A percentile compares a stretch with the other conserved stretches of the same genome.
phyloP scores from a whole-genome alignment of 2,888 invertebrate genomes.

The Mesopsocus fuscifrons region DNA sequence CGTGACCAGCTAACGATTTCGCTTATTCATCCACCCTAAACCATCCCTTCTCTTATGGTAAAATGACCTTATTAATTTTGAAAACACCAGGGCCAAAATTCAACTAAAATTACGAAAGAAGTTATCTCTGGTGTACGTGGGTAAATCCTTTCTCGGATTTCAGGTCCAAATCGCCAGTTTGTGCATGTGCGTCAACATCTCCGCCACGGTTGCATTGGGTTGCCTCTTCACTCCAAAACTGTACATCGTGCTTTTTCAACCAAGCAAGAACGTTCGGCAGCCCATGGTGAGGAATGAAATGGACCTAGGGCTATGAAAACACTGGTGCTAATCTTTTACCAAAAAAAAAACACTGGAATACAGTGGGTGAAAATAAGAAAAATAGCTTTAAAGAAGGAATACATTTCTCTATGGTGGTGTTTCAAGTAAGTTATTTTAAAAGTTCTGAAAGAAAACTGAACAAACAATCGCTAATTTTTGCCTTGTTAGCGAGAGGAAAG shows the following conservation, averaged over 20 bases:
- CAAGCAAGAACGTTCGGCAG: conserved; percentile 55
- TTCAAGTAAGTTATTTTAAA: too few species aligned
- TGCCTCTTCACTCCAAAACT: conserved; percentile 60
- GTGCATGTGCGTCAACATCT: conserved; percentile 58
- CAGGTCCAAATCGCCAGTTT: conserved; percentile 58
- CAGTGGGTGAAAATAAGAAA: too few species aligned
- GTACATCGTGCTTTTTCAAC: conserved; percentile 57
- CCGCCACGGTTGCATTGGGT: conserved; percentile 51
- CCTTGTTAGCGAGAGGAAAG: too few species aligned
- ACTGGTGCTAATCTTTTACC: background rate
- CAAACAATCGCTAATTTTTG: too few species aligned
- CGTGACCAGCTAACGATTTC: too few species aligned
- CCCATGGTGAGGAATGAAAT: conserved; percentile 26
- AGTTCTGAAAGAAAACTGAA: too few species aligned
- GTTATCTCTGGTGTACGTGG: too few species aligned
- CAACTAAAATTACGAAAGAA: background rate
- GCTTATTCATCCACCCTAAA: too few species aligned
- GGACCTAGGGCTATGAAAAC: conserved; percentile 22
- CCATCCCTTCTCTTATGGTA: too few species aligned
- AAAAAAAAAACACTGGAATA: conserved; percentile 5
- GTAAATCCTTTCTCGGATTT: background rate
- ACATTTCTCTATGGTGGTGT: too few species aligned
- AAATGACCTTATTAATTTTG: too few species aligned
- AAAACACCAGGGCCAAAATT: background rate
- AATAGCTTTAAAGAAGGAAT: too few species aligned